phyloP scores from a whole-genome alignment of 2,888 invertebrate species.

The Leptogaster cylindrica region DNA sequence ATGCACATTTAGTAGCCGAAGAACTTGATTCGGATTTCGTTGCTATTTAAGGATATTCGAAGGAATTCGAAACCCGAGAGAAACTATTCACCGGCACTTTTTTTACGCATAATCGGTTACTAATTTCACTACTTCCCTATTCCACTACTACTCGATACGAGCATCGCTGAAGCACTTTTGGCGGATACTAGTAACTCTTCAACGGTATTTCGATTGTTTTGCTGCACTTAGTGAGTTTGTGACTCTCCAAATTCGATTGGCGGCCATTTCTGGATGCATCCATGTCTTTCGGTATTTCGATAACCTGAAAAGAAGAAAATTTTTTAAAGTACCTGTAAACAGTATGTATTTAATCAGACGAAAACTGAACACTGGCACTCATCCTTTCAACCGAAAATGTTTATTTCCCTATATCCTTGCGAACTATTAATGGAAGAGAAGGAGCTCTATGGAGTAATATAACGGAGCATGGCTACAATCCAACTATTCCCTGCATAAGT shows the following conservation, averaged over 20 bases:
- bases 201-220: conserved; percentile 13
- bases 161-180: conserved; percentile 35
- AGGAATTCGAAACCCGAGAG: conserved; percentile 7
- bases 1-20: too few relatives aligned
- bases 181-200: not conserved
- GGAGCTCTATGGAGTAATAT: too few relatives aligned
- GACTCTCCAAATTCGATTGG: not conserved
- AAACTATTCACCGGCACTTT: conserved; percentile 34
- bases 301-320: conserved; percentile 13
- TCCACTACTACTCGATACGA: conserved; percentile 13
- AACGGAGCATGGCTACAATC: too few relatives aligned
- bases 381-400: too few relatives aligned
- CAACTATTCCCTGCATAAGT: not conserved
- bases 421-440: too few relatives aligned
- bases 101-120: not conserved
- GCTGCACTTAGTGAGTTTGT: conserved; percentile 1
- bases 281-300: conserved; percentile 21
- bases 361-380: too few relatives aligned
- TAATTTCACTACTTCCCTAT: conserved; percentile 19
- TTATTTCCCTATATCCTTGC: too few relatives aligned
- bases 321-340: too few relatives aligned
- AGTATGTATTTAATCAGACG: too few relatives aligned
- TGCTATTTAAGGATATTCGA: conserved; percentile 23
- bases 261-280: not conserved
- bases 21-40: too few relatives aligned